Evolutionary conservation across 2,797 vertebrate genomes (phyloP).

Genomic region (Vespertilio murinus): DNA sequence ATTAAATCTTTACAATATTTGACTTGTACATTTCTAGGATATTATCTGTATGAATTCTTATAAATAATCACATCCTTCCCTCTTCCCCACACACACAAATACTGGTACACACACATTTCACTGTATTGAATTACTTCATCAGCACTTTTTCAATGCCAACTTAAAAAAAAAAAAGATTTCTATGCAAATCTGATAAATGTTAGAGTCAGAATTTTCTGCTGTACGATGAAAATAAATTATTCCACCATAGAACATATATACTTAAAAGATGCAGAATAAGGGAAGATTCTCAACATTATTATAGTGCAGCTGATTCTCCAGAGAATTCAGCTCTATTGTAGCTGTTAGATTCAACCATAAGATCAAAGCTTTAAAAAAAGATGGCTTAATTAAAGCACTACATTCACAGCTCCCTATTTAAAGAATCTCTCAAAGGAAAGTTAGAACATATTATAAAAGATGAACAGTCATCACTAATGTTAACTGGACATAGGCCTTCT

Average conservation of each 20-base stretch:
- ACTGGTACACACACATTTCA: not conserved
- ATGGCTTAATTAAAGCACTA: slow-evolving; percentile 53
- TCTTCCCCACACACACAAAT: no score
- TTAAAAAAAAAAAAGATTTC: not conserved
- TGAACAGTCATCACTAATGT: slow-evolving; percentile 33
- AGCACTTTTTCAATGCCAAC: not conserved
- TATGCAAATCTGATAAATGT: not conserved
- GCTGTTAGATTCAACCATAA: slow-evolving; percentile 17
- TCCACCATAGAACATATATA: not conserved
- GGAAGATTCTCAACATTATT: not conserved
- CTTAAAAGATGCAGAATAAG: not conserved
- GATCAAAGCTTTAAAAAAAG: slow-evolving; percentile 1
- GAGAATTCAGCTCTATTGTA: not conserved
- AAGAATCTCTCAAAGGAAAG: slow-evolving; percentile 54
- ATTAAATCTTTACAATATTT: not conserved
- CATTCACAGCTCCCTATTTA: not conserved
- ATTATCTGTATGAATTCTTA: not conserved
- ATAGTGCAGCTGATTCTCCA: not conserved
- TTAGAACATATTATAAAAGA: slow-evolving; percentile 40
- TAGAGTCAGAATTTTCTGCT: not conserved
- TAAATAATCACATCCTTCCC: not conserved
- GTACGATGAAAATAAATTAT: not conserved
- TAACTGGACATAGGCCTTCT: not conserved
- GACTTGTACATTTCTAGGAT: not conserved
- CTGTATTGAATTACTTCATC: not conserved